Percentiles rank a stretch among this genome's conserved stretches.
phyloP scores from a whole-genome alignment of 2,113 vertebrate species.

The Phaetusa simplex region DNA sequence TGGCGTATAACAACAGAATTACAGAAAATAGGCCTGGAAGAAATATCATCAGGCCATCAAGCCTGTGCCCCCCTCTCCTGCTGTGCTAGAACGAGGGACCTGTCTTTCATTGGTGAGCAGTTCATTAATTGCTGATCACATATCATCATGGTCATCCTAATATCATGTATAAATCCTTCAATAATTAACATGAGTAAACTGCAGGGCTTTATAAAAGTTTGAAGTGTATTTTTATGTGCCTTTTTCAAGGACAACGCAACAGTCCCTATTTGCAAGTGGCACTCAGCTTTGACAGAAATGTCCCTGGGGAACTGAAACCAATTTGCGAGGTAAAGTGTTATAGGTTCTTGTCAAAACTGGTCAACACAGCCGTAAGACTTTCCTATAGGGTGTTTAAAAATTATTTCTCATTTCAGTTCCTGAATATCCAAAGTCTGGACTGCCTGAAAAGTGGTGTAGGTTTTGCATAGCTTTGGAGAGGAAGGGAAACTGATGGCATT shows the following conservation, averaged over 20 bases:
- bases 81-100: not conserved
- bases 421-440: not conserved
- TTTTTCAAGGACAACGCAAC: slow-evolving; percentile 21
- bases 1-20: not conserved
- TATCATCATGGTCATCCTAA: not conserved
- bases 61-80: not conserved
- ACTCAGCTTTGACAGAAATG: not conserved
- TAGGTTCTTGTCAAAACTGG: not conserved
- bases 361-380: not conserved
- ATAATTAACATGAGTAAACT: not conserved
- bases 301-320: slow-evolving; percentile 13
- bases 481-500: not conserved
- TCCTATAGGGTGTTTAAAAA: not conserved
- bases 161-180: not conserved
- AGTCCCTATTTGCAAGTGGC: not conserved
- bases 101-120: not conserved
- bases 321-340: not conserved
- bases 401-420: not conserved
- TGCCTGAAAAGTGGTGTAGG: not conserved
- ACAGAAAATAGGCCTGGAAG: not conserved
- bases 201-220: not conserved
- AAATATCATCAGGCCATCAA: not conserved
- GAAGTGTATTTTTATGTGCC: not conserved
- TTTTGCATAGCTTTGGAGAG: not conserved
- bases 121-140: not conserved